Percentiles rank a stretch among this genome's conserved stretches.
These are phyloP conservation scores for Anoplopoma fimbria DNA, from an alignment of 2,113 vertebrate species.

Conservation along the genomic window DNA sequence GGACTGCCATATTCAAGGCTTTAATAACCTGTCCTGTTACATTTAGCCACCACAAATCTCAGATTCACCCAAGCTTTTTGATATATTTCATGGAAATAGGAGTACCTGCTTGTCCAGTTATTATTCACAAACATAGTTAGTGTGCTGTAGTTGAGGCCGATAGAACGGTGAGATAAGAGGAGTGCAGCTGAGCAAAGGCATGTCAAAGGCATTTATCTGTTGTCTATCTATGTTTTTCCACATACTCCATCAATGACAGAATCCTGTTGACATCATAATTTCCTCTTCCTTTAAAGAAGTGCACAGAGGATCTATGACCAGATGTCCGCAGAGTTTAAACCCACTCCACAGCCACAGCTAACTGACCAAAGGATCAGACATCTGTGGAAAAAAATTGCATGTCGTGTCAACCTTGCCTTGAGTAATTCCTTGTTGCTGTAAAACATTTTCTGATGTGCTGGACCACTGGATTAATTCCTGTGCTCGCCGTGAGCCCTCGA, in stretches of 20 bases:
- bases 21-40: background rate
- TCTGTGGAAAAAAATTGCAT: constrained; percentile 46
- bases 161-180: background rate
- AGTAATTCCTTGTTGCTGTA: constrained; percentile 41
- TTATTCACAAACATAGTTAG: background rate
- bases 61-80: constrained; percentile 5
- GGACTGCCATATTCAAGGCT: background rate
- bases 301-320: background rate
- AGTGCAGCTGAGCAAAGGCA: no score
- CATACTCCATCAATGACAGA: background rate
- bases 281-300: background rate
- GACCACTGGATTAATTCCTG: constrained; percentile 42
- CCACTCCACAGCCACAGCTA: constrained; percentile 25
- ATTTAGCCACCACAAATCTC: background rate
- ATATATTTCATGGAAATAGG: background rate
- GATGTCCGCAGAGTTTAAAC: background rate
- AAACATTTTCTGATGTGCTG: constrained; percentile 37
- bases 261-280: background rate
- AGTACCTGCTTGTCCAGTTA: background rate
- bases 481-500: constrained; percentile 37
- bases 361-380: constrained; percentile 53
- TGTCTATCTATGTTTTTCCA: background rate
- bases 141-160: background rate
- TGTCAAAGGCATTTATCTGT: no score
- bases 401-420: constrained; percentile 45